Base-by-base conservation (phyloP, 2,797 vertebrate genomes). In the Tokudaia tokunoshimensis region DNA sequence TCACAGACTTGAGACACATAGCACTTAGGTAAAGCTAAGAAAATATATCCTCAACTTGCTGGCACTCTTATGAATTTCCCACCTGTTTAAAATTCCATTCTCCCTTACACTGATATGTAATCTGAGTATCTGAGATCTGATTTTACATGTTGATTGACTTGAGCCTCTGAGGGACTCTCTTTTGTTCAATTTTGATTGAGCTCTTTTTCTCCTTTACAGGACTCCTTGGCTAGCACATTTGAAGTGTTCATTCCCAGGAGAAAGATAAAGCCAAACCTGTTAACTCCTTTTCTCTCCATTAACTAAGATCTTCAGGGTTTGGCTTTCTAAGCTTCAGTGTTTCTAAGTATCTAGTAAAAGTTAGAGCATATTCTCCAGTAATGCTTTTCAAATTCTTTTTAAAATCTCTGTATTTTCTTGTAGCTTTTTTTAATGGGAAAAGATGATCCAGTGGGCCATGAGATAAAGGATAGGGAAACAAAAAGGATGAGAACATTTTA, bases 201-300 rank as follows among this genome's bases (percentile, higher is more conserved):
- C 4, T 44, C 95, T 93, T 92, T 52, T 92, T 95, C 81, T 96
- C 57, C n/a, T 96, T 76, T 7, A 20, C 55, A 52, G 19, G 83
- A 94, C 67, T 96, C 81, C 34, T 95, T 79, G 61, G 82, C 44
- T 26, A 94, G 63, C 34, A 44, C 6, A 13, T 81, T 55, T 94
- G 29, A 95, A 94, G 65, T 89, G 22, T 91, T 96, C 80, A 9
- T 87, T 84, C 59, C 59, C 17, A 78, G 31, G 34, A 65, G 57
- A 95, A 94, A 55, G 47, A 70, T 22, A 57, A 80, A 95, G 34
- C 93, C 44, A 81, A 95, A 70, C 75, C 52, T 9, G 1, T 92
- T 44, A 94, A 52, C 65, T 90, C 92, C 67, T 96, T 96, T 96
- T 90, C 88, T 92, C 11, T 61, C 14, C 52, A 10, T 94, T 92